Conservation (phyloP, 2,797 vertebrate genomes). For the Pogoniulus pusillus region DNA sequence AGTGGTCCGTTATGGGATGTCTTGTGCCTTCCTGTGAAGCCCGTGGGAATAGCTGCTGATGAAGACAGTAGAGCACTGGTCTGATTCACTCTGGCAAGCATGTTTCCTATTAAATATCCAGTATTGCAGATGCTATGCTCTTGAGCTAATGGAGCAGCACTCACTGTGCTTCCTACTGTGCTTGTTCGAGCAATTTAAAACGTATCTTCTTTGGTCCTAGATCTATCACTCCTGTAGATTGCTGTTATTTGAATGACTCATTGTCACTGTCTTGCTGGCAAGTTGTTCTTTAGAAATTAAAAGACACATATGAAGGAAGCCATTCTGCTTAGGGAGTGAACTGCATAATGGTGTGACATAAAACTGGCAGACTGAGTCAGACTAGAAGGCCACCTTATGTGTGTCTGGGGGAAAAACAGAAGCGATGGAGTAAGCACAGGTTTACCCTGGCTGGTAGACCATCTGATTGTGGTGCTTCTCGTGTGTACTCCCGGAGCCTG, state of each 20-base stretch:
- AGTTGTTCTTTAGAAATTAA: background rate
- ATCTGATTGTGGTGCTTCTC: background rate
- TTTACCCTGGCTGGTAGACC: background rate
- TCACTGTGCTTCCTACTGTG: background rate
- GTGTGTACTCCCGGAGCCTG: background rate
- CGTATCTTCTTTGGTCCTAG: background rate
- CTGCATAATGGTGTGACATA: background rate
- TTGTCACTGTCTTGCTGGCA: background rate
- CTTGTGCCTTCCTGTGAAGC: background rate
- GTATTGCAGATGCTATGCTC: background rate
- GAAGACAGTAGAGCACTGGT: constrained; percentile 5
- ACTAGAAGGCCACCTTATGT: background rate
- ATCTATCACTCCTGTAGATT: background rate
- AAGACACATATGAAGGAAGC: background rate
- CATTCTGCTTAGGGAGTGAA: background rate
- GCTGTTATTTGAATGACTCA: background rate
- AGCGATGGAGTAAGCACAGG: background rate
- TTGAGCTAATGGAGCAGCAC: background rate
- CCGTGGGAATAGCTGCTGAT: background rate
- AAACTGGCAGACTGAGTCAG: background rate
- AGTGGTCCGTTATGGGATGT: background rate
- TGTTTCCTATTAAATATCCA: constrained; percentile 23
- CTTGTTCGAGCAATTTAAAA: background rate
- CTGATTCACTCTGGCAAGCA: background rate
- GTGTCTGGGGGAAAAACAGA: background rate